Evolutionary conservation across 2,113 vertebrate genomes (phyloP).

Genomic region (Myxocyprinus asiaticus): DNA sequence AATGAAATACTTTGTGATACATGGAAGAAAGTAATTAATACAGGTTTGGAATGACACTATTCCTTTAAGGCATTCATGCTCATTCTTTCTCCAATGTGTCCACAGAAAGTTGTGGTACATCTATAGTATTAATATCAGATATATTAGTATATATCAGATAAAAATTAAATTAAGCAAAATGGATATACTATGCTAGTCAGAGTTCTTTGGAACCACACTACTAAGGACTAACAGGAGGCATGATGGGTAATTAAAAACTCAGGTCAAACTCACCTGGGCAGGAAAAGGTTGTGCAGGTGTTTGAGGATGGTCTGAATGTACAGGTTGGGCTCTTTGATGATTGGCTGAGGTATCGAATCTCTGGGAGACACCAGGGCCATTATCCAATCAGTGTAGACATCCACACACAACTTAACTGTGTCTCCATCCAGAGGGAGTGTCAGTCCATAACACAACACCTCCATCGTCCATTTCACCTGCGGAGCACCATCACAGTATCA

Average conservation of each 20-base stretch:
- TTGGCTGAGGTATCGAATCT: slow-evolving; percentile 87
- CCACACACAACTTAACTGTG: slow-evolving; percentile 90
- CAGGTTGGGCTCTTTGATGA: slow-evolving; percentile 89
- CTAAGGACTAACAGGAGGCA: not conserved
- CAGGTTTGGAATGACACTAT: too few species aligned
- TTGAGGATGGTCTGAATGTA: slow-evolving; percentile 92
- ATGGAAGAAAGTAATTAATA: too few species aligned
- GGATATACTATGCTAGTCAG: too few species aligned
- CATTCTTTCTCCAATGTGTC: too few species aligned
- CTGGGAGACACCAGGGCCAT: slow-evolving; percentile 87
- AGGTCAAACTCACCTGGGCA: slow-evolving; percentile 79
- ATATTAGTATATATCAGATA: too few species aligned
- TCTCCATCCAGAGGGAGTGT: slow-evolving; percentile 90
- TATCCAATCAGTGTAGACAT: slow-evolving; percentile 94
- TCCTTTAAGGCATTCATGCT: too few species aligned
- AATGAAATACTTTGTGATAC: too few species aligned
- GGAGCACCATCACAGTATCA: not conserved
- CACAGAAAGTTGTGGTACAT: too few species aligned
- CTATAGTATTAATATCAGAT: too few species aligned
- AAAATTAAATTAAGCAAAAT: too few species aligned
- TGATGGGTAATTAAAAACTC: not conserved
- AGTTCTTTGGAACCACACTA: too few species aligned
- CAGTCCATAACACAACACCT: slow-evolving; percentile 90
- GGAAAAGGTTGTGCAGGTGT: slow-evolving; percentile 90
- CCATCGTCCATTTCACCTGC: slow-evolving; percentile 97